A percentile compares a stretch with the other conserved stretches of the same genome.
phyloP scores from a whole-genome alignment of 35 echinoderm and acorn worm genomes.

The Eucidaris tribuloides region DNA sequence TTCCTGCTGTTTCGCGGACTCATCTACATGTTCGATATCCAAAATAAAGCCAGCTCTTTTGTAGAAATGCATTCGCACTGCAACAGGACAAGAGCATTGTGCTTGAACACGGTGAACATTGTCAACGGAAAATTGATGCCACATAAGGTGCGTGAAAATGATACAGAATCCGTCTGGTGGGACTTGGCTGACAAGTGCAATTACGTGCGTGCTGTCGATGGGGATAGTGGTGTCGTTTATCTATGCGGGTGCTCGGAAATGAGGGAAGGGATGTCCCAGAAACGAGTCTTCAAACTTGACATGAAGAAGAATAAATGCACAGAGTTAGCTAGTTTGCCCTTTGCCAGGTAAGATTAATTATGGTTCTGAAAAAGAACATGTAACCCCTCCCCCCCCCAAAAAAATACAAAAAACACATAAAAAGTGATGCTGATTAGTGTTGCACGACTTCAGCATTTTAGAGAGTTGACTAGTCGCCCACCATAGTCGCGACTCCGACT shows the following conservation, averaged over 20 bases:
- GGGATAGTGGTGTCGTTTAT: neutral
- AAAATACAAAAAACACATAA: no score
- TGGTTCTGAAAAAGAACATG: no score
- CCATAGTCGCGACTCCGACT: no score
- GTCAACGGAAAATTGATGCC: neutral
- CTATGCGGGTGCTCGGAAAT: constrained; percentile 1
- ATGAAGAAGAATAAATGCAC: neutral
- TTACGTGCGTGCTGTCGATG: neutral
- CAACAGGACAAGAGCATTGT: no score
- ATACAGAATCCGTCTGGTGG: constrained; percentile 2
- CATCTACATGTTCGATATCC: neutral
- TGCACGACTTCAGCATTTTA: no score
- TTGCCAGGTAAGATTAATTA: neutral
- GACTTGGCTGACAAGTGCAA: constrained; percentile 10
- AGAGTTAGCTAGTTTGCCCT: constrained; percentile 8
- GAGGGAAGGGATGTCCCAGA: neutral
- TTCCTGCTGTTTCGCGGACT: neutral
- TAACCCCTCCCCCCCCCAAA: no score
- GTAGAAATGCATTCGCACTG: no score
- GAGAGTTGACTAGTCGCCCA: no score
- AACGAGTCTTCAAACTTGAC: constrained; percentile 9
- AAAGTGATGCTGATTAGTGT: no score
- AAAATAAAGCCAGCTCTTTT: no score
- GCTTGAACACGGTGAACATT: neutral
- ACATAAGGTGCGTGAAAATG: neutral